Conservation (phyloP, 2,888 invertebrate genomes). For the Cosmia pyralina region DNA sequence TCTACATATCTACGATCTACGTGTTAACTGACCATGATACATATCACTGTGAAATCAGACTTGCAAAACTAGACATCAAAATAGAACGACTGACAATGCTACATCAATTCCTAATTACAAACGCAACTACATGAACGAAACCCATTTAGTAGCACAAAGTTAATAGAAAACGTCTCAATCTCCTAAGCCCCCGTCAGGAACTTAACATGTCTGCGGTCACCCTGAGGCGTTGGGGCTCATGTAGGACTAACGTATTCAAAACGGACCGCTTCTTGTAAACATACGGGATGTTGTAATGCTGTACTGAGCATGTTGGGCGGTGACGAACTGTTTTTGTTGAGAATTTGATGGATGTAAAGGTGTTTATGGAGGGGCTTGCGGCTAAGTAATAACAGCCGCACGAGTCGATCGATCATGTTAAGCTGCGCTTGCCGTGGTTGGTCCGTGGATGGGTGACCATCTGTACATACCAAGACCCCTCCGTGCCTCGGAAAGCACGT, state of each 20-base stretch:
- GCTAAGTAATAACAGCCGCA: too few species aligned
- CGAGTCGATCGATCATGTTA: too few species aligned
- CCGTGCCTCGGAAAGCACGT: too few species aligned
- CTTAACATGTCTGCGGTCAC: slow-evolving; percentile 75
- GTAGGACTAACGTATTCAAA: slow-evolving; percentile 74
- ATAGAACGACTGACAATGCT: too few species aligned
- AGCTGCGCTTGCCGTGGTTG: too few species aligned
- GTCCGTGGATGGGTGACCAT: too few species aligned
- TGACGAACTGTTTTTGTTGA: neutral
- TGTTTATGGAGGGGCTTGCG: too few species aligned
- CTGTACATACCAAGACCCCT: too few species aligned
- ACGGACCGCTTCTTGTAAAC: slow-evolving; percentile 57
- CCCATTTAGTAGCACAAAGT: slow-evolving; percentile 52
- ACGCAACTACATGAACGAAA: slow-evolving; percentile 19
- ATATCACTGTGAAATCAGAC: too few species aligned
- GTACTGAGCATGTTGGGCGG: slow-evolving; percentile 48
- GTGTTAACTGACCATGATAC: too few species aligned
- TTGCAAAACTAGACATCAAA: too few species aligned
- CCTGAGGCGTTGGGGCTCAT: slow-evolving; percentile 75
- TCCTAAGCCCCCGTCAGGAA: slow-evolving; percentile 68
- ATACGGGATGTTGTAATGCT: slow-evolving; percentile 50
- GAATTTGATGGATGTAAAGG: neutral
- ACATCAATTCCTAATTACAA: slow-evolving; percentile 9
- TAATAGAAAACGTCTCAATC: slow-evolving; percentile 70
- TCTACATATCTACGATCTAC: too few species aligned